Evolutionary conservation across 2,797 vertebrate genomes (phyloP), one percentile per base, ranked within the genome.

Genomic region (Champsocephalus esox): DNA sequence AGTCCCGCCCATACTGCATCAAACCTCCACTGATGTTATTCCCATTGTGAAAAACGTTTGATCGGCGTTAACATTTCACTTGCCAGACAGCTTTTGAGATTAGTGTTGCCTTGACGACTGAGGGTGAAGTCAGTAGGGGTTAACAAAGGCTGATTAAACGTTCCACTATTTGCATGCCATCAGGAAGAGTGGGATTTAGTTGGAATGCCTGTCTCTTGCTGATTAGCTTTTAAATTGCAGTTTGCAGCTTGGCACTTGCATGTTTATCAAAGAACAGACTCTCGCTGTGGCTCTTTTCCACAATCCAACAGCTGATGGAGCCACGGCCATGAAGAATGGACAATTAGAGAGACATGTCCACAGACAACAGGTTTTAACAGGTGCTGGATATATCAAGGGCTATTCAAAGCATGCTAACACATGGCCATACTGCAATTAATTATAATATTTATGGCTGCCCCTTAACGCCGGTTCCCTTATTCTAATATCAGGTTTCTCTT

Each of bases 131-230:
- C 86, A 86, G 71, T 73, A 78, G 73, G 80, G 85, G 90, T 91
- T 91, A 92, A 92, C 89, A 90, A 89, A 91, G 87, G 77, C 87
- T 90, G 91, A 93, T 93, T 92, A 91, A 82, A 93, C 93, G 87
- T 88, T 86, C 85, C 86, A 88, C 85, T 91, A 90, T 92, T 90
- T 91, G 88, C 87, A 85, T 89, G 86, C 81, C 87, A 88, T 85
- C 80, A 88, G 86, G 84, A 90, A 87, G 90, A 77, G 77, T 83
- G 79, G 89, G 89, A 87, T 91, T 92, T 89, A 86, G 84, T 43
- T 63, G 77, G 82, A 74, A 86, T 81, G 90, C 70, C 90, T 92
- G 92, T 91, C 86, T 90, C 80, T 68, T 84, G 81, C 85, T 91
- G 89, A 92, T 93, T 92, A 92, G 90, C 89, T 88, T 84, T 88